Evolutionary conservation across 1,140 invertebrate genomes (phyloP).

Genomic region (Ephestia elutella): DNA sequence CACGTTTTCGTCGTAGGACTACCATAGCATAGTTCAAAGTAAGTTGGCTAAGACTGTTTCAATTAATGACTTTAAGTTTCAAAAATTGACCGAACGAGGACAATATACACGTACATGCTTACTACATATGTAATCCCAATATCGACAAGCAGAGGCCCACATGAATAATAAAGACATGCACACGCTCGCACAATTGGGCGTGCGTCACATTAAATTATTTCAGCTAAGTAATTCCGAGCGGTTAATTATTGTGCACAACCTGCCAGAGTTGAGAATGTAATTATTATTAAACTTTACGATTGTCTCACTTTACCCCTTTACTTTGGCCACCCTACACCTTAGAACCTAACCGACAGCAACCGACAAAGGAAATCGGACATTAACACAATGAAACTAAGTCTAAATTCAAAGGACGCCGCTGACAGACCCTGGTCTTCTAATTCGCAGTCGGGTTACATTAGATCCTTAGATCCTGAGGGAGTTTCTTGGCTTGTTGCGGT

Average conservation of each 20-base stretch:
- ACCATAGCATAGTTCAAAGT: too few relatives aligned
- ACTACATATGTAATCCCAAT: neutral
- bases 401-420: conserved; percentile 24
- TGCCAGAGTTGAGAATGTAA: conserved; percentile 73
- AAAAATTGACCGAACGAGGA: too few relatives aligned
- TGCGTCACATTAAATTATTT: conserved; percentile 73
- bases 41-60: too few relatives aligned
- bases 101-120: too few relatives aligned
- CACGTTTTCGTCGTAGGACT: too few relatives aligned
- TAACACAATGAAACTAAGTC: conserved; percentile 23
- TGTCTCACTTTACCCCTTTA: conserved; percentile 73
- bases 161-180: conserved; percentile 30
- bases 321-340: conserved; percentile 23
- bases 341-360: conserved; percentile 22
- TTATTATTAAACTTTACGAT: conserved; percentile 75
- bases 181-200: conserved; percentile 46
- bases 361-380: conserved; percentile 24
- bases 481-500: conserved; percentile 67
- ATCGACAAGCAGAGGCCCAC: neutral
- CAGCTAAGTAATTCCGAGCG: conserved; percentile 72
- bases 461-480: conserved; percentile 63
- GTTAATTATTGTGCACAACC: conserved; percentile 72
- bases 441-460: conserved; percentile 24
- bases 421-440: neutral
- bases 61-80: too few relatives aligned